Evolutionary conservation across 2,888 invertebrate species (phyloP), one percentile per base, ranked within the genome.

Genomic region (Drosophila mayaguana): DNA sequence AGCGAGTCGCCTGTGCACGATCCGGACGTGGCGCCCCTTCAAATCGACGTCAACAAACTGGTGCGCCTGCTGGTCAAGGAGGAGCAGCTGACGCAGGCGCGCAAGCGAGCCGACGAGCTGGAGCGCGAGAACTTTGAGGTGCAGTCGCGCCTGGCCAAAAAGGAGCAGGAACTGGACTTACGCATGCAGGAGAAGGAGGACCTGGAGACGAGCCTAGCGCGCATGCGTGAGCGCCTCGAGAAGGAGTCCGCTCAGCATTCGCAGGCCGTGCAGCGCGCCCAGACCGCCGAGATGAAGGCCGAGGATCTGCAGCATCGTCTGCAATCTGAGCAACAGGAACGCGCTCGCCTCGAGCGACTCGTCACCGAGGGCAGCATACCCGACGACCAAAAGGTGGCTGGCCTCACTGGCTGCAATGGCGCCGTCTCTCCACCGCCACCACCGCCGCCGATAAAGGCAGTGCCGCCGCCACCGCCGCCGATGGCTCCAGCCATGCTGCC

Each of bases 141-240:
- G 91, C 96, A 97, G 43, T 96, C 96, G 1, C 96, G 96, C 88
- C 93, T 98, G 64, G 96, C 97, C 7, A 97, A 98, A 91, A 98
- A 96, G 93, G 98, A 98, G 93, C 97, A 97, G 93, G 98, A 98
- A 92, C 94, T 98, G 75, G 98, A 98, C 93, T 94, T 97, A 88
- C 95, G 96, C 91, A 95, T 96, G 69, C 98, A 98, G 91, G 98
- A 98, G 93, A 96, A 97, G 91, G 98, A 98, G 93, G 98, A 98
- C 92, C 94, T 98, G 83, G 97, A 98, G 92, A 96, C 96, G 2
- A 96, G 96, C 69, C 93, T 98, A 74, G 93, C 95, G 0, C 94
- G 97, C 62, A 95, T 97, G 90, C 97, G 97, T 91, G 97, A 97
- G 89, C 94, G 98, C 8, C 93, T 98, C 34, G 98, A 98, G 92